A percentile compares a stretch with the other conserved stretches of the same genome.
Conservation (phyloP, 2,797 vertebrate species). For the Myiothlypis coronata region DNA sequence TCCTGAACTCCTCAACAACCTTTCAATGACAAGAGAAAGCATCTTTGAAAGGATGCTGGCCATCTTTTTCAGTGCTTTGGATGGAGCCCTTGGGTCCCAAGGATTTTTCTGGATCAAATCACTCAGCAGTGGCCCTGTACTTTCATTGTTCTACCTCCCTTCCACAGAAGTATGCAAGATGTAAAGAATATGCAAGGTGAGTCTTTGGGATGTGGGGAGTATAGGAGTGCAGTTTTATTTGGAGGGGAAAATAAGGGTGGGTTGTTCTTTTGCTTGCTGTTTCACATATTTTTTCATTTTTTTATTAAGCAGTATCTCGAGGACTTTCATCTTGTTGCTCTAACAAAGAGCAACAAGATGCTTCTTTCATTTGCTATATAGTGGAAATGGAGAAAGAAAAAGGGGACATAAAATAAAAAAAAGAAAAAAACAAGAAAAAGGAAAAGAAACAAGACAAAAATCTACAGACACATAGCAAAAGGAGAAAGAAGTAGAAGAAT, state of each 20-base stretch:
- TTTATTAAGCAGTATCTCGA: not conserved
- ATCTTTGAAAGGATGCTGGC: not conserved
- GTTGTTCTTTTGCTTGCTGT: not conserved
- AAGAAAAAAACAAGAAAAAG: not conserved
- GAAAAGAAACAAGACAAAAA: not conserved
- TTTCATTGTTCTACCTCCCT: not conserved
- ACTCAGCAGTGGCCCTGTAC: rapidly evolving
- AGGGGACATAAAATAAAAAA: not conserved
- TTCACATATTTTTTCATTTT: rapidly evolving
- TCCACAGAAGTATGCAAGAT: not conserved
- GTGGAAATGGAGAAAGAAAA: not conserved
- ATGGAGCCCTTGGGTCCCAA: not conserved
- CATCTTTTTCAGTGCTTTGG: not conserved
- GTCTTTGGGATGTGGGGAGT: not conserved
- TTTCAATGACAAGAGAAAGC: not conserved
- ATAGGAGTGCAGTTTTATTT: rapidly evolving
- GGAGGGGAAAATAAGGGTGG: rapidly evolving
- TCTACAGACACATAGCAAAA: not conserved
- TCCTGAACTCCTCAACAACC: not conserved
- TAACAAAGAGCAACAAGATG: not conserved
- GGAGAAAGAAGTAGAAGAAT: not conserved
- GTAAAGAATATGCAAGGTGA: not conserved
- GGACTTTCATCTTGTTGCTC: not conserved
- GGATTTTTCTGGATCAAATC: not conserved
- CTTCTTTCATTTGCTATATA: not conserved